phyloP scores from a whole-genome alignment of 2,113 vertebrate genomes.

The Pterocles gutturalis region DNA sequence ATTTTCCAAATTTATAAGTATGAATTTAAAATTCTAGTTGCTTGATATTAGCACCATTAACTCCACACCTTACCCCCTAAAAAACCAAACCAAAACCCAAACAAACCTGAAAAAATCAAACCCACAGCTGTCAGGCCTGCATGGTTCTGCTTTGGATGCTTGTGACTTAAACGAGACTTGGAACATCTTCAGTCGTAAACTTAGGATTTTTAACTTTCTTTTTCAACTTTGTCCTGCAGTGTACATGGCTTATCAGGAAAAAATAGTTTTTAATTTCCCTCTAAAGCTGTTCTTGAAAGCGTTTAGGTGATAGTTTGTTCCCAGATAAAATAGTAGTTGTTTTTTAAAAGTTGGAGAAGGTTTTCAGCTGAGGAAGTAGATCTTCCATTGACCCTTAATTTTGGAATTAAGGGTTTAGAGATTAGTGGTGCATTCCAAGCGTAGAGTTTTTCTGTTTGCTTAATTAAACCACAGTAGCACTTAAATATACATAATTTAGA shows the following conservation, averaged over 20 bases:
- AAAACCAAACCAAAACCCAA: neutral
- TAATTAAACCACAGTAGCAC: neutral
- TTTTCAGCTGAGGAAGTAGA: neutral
- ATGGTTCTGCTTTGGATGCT: neutral
- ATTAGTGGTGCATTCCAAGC: neutral
- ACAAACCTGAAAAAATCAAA: neutral
- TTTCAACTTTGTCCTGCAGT: neutral
- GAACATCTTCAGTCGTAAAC: neutral
- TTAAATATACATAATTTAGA: neutral
- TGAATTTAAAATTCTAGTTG: neutral
- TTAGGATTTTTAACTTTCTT: neutral
- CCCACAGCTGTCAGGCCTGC: neutral
- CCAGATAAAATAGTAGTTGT: neutral
- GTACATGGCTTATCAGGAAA: neutral
- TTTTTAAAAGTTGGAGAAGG: neutral
- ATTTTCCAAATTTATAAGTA: conserved; percentile 94
- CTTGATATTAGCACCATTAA: neutral
- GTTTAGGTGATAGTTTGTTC: neutral
- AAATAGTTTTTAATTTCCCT: neutral
- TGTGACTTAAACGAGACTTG: neutral
- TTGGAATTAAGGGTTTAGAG: neutral
- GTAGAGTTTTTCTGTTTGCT: neutral
- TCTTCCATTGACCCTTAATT: neutral
- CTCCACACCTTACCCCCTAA: rapidly evolving
- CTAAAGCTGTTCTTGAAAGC: neutral